Base-by-base conservation (phyloP, 2,797 vertebrate genomes). In the Ctenosaura bakeri region DNA sequence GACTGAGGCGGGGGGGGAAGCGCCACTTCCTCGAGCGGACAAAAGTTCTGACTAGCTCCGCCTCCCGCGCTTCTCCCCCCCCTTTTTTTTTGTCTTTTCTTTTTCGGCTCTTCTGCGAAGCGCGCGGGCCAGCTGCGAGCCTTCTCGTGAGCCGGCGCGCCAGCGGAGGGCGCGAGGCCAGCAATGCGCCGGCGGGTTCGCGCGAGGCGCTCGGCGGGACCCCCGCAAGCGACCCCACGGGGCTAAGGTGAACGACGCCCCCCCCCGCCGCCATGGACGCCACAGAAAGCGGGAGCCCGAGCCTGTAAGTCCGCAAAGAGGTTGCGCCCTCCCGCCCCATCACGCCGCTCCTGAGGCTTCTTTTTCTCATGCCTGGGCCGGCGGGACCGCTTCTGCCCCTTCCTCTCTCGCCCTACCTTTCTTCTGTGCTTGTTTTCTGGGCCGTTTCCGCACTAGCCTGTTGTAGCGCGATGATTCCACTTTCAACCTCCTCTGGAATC, bases 181-280 rank as follows among this genome's bases (percentile, higher is more conserved):
- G 85, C 20, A 4, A 77, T 77, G 56, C 26, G 32, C 64, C 6
- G 50, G 83, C 18, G 22, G 16, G 29, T 16, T 14, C 6, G 78
- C 54, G 4, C 29, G 4, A 18, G 26, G 90, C 59, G 38, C 52
- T 85, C 52, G 24, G 54, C 50, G 87, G 22, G 69, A 32, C 6
- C 66, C 64, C 89, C 56, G 38, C 86, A 50, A 78, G 56, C 22
- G 0, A 83, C 24, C 59, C 91, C 87, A 83, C 88, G n/a, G 90
- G 88, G 88, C 24, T 24, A 86, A 90, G 71, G 29, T 88, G 10
- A 20, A 62, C 4, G 77, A n/a, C n/a, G n/a, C n/a, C n/a, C n/a
- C n/a, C n/a, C n/a, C n/a, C 42, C n/a, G 35, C 90, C 83, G 91
- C 35, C 95, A 97, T 97, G 97, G 96, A 96, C 26, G 96, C 97